phyloP scores from a whole-genome alignment of 2,888 invertebrate species.

The Pandemis heparana region DNA sequence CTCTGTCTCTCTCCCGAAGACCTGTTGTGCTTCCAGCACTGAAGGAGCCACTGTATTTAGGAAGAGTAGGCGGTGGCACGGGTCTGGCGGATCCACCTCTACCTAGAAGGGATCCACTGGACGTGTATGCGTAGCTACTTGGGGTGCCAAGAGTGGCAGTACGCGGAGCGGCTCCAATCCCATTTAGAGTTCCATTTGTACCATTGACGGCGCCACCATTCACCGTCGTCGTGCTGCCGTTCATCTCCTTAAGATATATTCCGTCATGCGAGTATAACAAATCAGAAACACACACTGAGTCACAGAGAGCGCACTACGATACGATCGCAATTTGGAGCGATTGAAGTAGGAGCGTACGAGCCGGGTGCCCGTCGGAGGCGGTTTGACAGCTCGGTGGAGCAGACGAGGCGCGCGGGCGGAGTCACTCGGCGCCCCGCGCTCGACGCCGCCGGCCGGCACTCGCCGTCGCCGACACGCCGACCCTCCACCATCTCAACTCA shows the following conservation, averaged over 20 bases:
- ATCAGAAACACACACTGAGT: conserved; percentile 71
- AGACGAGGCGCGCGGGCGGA: conserved; percentile 77
- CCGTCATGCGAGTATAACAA: conserved; percentile 79
- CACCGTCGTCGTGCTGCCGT: conserved; percentile 84
- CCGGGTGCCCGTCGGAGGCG: conserved; percentile 82
- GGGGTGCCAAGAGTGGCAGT: conserved; percentile 83
- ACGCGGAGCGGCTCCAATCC: conserved; percentile 78
- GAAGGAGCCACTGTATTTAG: conserved; percentile 92
- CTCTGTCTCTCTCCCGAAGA: conserved; percentile 87
- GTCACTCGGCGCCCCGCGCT: conserved; percentile 67
- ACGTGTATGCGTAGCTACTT: conserved; percentile 88
- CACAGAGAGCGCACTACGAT: conserved; percentile 74
- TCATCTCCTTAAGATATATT: conserved; percentile 75
- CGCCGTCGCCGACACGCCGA: conserved; percentile 51
- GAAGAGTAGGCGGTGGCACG: conserved; percentile 91
- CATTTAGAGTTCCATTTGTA: conserved; percentile 76
- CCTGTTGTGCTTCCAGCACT: conserved; percentile 89
- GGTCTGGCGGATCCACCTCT: conserved; percentile 88
- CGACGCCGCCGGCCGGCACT: conserved; percentile 58
- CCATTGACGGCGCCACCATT: conserved; percentile 82
- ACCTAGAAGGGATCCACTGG: conserved; percentile 86
- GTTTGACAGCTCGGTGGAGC: conserved; percentile 82
- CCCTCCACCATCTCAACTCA: conserved; percentile 64
- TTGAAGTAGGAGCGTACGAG: conserved; percentile 78
- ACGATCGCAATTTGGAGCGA: conserved; percentile 71